Evolutionary conservation across 2,888 invertebrate species (phyloP), one percentile per base, ranked within the genome.

Genomic region (Sicus ferrugineus): DNA sequence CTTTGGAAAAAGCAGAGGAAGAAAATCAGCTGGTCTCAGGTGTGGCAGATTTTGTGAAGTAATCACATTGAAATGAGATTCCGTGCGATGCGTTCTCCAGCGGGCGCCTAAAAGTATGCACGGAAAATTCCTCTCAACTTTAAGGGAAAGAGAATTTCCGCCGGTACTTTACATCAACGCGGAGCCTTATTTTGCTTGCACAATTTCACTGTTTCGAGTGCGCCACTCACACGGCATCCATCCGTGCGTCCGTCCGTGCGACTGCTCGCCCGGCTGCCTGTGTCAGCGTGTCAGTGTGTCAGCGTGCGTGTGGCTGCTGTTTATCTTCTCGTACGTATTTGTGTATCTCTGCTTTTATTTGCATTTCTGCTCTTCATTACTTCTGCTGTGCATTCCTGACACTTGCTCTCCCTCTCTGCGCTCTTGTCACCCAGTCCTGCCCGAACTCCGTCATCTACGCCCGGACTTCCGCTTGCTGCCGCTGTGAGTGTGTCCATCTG

Each of bases 251-350:
- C n/a, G 19, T n/a, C n/a, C 42, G 48, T 65, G 19, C 54, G 38
- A 7, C 30, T 31, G 61, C 61, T 3, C 71, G 28, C 67, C 59
- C 61, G 63, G 67, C 34, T 67, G 63, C 23, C 28, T 52, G 26
- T 21, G 34, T 61, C 38, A 19, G 16, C 30, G 28, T 67, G 38
- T 67, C 7, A 34, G 23, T 63, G 21, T 54, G 26, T 58, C 14
- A 48, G 7, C 34, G 23, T 58, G 28, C 26, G 48, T 28, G 23
- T 67, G 19, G 38, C 21, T 56, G 30, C 5, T 28, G 56, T 6
- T 26, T 56, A 56, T 56, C n/a, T n/a, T 23, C 30, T 48, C 19
- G 14, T 48, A 28, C 16, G 11, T 23, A 28, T 11, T 48, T 62
- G 23, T 26, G n/a, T 1, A n/a, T 9, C n/a, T 7, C 42, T 42